Evolutionary conservation across 2,797 vertebrate genomes (phyloP).

Genomic region (Lithobates sylvaticus): DNA sequence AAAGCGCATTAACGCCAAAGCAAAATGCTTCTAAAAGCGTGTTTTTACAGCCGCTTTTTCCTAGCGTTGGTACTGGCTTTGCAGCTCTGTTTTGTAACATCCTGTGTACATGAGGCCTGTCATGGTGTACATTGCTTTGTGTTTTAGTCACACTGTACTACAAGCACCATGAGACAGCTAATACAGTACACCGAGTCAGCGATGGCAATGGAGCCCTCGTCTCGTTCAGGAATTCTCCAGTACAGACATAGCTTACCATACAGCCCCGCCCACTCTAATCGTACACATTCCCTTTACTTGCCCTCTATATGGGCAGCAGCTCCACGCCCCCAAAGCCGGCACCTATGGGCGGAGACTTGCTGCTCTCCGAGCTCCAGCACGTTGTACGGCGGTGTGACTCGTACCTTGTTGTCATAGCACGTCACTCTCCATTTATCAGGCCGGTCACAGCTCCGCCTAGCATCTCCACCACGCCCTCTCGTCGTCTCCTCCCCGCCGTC

Average conservation of each 20-base stretch:
- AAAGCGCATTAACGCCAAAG: too few species aligned
- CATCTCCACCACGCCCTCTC: conserved; percentile 45
- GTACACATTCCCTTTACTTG: not conserved
- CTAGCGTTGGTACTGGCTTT: too few species aligned
- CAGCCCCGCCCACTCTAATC: not conserved
- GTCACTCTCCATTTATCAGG: conserved; percentile 18
- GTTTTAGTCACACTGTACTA: not conserved
- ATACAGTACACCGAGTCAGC: too few species aligned
- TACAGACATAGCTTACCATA: not conserved
- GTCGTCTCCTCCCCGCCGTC: conserved; percentile 44
- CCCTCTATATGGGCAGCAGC: not conserved
- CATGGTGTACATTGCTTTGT: not conserved
- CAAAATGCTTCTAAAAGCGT: too few species aligned
- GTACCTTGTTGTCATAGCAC: not conserved
- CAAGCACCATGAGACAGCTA: too few species aligned
- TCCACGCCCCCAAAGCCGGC: not conserved
- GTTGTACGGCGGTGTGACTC: not conserved
- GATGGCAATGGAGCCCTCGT: too few species aligned
- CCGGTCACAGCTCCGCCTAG: not conserved
- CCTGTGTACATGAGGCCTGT: too few species aligned
- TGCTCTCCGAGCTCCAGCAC: not conserved
- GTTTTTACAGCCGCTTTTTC: too few species aligned
- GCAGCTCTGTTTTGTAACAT: too few species aligned
- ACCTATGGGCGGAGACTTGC: conserved; percentile 1
- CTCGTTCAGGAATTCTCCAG: too few species aligned